Evolutionary conservation across 1,140 invertebrate species (phyloP).

Genomic region (Hirudo medicinalis): DNA sequence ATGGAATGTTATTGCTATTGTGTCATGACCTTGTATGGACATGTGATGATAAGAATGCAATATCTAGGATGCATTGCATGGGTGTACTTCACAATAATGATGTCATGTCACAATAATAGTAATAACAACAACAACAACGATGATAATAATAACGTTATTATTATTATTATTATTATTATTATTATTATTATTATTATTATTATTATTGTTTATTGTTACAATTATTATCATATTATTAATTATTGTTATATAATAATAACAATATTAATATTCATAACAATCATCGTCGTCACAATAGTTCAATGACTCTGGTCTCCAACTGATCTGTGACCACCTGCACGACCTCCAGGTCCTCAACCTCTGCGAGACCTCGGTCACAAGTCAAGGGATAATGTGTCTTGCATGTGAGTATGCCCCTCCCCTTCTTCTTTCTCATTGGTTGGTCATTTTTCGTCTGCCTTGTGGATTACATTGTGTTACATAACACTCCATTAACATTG

Average conservation of each 20-base stretch:
- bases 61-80: too few relatives aligned
- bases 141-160: too few relatives aligned
- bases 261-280: not conserved
- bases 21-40: too few relatives aligned
- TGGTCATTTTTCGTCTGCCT: not conserved
- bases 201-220: not conserved
- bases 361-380: constrained; percentile 66
- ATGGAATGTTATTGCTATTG: too few relatives aligned
- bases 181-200: too few relatives aligned
- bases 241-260: not conserved
- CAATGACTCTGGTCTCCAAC: constrained; percentile 57
- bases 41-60: too few relatives aligned
- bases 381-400: constrained; percentile 59
- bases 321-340: constrained; percentile 63
- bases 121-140: too few relatives aligned
- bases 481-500: not conserved
- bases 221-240: not conserved
- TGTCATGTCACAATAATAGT: too few relatives aligned
- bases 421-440: constrained; percentile 14
- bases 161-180: too few relatives aligned
- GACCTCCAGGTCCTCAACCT: constrained; percentile 64
- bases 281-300: constrained; percentile 43
- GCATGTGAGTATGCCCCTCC: constrained; percentile 46
- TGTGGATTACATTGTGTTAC: not conserved
- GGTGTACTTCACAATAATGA: too few relatives aligned